A percentile compares a stretch with the other conserved stretches of the same genome.
phyloP scores from a whole-genome alignment of 2,113 vertebrate species.

The Empidonax alnorum region DNA sequence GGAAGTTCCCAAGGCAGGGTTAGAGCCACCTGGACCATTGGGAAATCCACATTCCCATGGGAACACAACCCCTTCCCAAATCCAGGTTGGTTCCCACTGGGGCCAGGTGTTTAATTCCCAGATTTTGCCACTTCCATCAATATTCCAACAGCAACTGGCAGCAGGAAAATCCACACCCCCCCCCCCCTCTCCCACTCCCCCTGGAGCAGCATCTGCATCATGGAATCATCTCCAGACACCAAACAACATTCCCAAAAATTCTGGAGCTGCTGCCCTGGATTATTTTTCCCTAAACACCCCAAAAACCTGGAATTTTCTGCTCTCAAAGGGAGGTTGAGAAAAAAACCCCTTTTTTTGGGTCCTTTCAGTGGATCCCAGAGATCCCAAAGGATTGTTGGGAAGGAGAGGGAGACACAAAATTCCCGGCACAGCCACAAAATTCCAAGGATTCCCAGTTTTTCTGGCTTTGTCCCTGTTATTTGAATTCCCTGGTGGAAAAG shows the following conservation, averaged over 20 bases:
- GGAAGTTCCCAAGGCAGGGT: fast-evolving
- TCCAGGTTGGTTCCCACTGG: not conserved
- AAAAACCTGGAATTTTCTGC: not conserved
- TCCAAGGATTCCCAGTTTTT: not conserved
- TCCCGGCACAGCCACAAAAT: not conserved
- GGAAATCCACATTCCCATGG: fast-evolving
- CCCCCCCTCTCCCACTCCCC: no score
- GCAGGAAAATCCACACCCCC: not conserved
- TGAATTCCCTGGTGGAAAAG: fast-evolving
- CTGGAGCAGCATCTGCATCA: no score
- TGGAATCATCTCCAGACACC: not conserved
- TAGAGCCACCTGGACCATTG: not conserved
- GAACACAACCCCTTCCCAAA: not conserved
- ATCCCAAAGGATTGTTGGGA: not conserved
- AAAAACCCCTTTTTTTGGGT: not conserved
- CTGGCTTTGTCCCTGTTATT: not conserved
- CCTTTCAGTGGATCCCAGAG: not conserved
- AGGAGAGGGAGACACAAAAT: no score
- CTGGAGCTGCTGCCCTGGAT: not conserved
- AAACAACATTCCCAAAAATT: not conserved
- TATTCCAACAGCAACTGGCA: not conserved
- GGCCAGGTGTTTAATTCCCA: not conserved
- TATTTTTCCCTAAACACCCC: not conserved
- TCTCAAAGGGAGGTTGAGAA: not conserved
- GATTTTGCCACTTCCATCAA: not conserved